A percentile compares a stretch with the other conserved stretches of the same genome.
phyloP scores from a whole-genome alignment of 2,113 vertebrate genomes.

The Sinocyclocheilus anophthalmus region DNA sequence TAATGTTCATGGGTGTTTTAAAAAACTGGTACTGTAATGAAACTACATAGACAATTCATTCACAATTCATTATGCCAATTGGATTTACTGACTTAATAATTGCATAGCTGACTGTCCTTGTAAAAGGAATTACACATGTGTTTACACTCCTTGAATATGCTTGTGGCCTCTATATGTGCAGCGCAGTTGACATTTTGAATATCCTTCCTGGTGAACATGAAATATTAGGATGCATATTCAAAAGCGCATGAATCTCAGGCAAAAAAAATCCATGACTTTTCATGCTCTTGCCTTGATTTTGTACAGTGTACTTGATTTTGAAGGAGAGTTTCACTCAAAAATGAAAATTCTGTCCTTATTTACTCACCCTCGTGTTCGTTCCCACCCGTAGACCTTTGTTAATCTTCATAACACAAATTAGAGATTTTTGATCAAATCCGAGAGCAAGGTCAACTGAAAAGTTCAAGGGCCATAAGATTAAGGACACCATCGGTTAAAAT shows the following conservation, averaged over 20 bases:
- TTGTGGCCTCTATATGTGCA: not conserved
- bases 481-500: no score
- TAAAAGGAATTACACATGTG: not conserved
- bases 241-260: not conserved
- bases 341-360: no score
- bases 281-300: not conserved
- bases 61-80: not conserved
- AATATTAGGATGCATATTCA: not conserved
- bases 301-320: not conserved
- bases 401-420: no score
- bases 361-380: no score
- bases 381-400: no score
- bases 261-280: not conserved
- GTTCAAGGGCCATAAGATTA: no score
- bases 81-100: conserved; percentile 9
- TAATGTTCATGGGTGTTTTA: conserved; percentile 8
- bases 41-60: conserved; percentile 17
- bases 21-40: not conserved
- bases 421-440: no score
- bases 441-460: no score
- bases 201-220: not conserved
- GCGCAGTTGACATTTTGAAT: not conserved
- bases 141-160: not conserved
- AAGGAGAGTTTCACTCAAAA: not conserved
- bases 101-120: not conserved